Evolutionary conservation across 2,797 vertebrate species (phyloP), one percentile per base, ranked within the genome.

Genomic region (Cynodonichthys magdalenae): DNA sequence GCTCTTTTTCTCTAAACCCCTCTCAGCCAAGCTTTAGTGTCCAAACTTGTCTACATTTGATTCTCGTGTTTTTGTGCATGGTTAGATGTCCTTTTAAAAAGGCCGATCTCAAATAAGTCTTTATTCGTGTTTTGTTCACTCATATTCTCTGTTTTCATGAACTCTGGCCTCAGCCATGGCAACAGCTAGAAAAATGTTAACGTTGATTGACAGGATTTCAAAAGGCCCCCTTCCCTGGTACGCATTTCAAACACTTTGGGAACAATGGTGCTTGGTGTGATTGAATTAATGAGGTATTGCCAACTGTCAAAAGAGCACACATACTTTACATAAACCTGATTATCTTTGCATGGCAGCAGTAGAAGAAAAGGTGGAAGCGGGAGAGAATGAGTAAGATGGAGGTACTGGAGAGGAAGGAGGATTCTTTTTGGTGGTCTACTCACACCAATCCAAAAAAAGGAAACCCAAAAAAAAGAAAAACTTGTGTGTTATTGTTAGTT

Each of bases 261-360:
- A 96, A 99, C 97, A 99, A 99, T 98, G 92, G 94, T 84, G 94
- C 95, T 95, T 94, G 96, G 93, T 96, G 96, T 96, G 96, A 97
- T 96, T 96, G 97, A 98, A 99, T 99, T 98, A 99, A 99, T 99
- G 97, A 98, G 97, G 93, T 97, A 96, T 96, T 87, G 90, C 59
- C 84, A 95, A 95, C 96, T 97, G 97, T 98, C 96, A 98, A 97
- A 98, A 96, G 96, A 99, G 96, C 97, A 97, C 95, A 96, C 96
- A 97, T 95, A 98, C 95, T 99, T 99, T 99, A 99, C 97, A 99
- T 98, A 99, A 99, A 98, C 96, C 96, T 97, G 96, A 99, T 99
- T 99, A 98, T 99, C 97, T 99, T 95, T 97, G 97, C 95, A 94
- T 95, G 96, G 96, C 97, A 97, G 96, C 96, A 94, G 95, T 87